Conservation (phyloP, 1,140 invertebrate species). For the Camponotus vicinus region DNA sequence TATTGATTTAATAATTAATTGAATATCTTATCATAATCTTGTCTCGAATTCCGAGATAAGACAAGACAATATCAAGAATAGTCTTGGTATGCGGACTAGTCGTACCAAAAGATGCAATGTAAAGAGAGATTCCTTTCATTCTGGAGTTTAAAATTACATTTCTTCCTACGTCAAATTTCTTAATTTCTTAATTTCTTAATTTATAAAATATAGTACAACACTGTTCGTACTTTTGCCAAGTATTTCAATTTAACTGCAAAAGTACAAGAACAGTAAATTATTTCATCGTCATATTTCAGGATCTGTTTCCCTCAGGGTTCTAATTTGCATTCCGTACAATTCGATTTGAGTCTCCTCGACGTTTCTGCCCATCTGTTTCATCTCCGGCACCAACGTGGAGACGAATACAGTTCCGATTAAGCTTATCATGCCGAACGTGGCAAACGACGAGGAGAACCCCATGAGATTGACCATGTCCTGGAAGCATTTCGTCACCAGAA, state of each 20-base stretch:
- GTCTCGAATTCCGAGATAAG: too few species aligned
- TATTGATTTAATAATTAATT: too few species aligned
- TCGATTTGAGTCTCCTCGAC: constrained; percentile 86
- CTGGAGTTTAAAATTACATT: neutral
- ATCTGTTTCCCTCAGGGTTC: neutral
- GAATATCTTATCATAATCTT: too few species aligned
- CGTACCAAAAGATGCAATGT: neutral
- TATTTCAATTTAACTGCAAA: neutral
- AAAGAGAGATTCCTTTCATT: neutral
- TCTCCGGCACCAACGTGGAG: constrained; percentile 87
- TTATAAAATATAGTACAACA: neutral
- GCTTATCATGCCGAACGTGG: constrained; percentile 86
- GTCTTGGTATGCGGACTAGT: too few species aligned
- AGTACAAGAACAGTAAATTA: neutral
- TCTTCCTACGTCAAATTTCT: too few species aligned
- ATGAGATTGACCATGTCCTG: constrained; percentile 84
- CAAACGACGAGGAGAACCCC: constrained; percentile 86
- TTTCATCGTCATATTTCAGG: constrained; percentile 1
- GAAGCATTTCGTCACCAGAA: constrained; percentile 86
- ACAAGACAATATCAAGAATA: too few species aligned
- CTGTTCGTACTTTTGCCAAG: neutral
- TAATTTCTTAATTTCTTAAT: neutral
- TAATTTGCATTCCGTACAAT: constrained; percentile 42
- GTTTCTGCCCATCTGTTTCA: constrained; percentile 85
- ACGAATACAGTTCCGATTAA: constrained; percentile 86